phyloP scores from a whole-genome alignment of 2,888 invertebrate genomes.

The Artemia sinica region DNA sequence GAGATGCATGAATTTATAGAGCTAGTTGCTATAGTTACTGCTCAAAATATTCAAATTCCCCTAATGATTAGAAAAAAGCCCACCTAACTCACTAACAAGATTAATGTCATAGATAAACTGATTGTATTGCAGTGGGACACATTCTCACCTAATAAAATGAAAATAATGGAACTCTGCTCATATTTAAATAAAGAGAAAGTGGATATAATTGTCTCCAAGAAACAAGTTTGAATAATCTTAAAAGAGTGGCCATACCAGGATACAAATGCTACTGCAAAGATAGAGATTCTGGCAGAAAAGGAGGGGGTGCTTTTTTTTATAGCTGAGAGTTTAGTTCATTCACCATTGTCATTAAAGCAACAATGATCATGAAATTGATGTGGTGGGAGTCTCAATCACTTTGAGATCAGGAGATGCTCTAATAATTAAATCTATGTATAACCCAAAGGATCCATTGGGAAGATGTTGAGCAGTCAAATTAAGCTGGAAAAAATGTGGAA shows the following conservation, averaged over 20 bases:
- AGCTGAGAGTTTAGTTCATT: not conserved
- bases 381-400: not conserved
- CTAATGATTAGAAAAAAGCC: too few species aligned
- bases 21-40: too few species aligned
- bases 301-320: not conserved
- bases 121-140: too few species aligned
- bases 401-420: not conserved
- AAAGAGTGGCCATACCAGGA: not conserved
- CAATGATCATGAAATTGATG: not conserved
- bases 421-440: not conserved
- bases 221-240: not conserved
- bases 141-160: too few species aligned
- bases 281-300: not conserved
- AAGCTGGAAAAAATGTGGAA: not conserved
- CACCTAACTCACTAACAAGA: too few species aligned
- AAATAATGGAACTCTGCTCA: too few species aligned
- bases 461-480: not conserved
- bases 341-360: not conserved
- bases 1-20: too few species aligned
- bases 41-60: too few species aligned
- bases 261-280: not conserved
- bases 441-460: not conserved
- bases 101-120: too few species aligned
- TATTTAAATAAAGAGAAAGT: too few species aligned
- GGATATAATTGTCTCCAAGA: too few species aligned